phyloP scores from a whole-genome alignment of 2,797 vertebrate genomes.

The Hozukius guyotensis region DNA sequence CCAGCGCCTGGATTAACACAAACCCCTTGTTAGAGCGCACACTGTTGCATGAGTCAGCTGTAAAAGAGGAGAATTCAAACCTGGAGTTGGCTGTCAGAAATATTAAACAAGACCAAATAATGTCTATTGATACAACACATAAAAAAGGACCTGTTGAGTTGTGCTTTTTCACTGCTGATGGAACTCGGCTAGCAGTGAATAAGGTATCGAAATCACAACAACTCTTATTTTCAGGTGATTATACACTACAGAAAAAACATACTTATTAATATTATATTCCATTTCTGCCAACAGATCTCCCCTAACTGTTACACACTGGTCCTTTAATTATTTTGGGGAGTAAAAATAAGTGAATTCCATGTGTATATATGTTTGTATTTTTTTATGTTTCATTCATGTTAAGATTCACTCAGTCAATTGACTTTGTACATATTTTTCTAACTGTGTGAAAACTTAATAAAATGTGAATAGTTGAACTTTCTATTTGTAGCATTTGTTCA shows the following conservation, averaged over 20 bases:
- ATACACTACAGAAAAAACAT: too few species aligned
- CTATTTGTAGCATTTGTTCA: background rate
- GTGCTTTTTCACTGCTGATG: too few species aligned
- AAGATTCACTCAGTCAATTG: background rate
- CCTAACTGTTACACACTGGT: too few species aligned
- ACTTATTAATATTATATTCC: too few species aligned
- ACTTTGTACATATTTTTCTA: background rate
- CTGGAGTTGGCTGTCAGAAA: background rate
- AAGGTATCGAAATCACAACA: too few species aligned
- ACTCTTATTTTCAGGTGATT: too few species aligned
- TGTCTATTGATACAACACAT: background rate
- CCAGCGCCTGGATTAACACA: conserved; percentile 88
- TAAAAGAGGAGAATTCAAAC: background rate
- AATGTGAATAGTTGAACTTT: background rate
- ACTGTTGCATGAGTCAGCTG: background rate
- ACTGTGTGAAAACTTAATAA: background rate
- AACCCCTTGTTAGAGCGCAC: background rate
- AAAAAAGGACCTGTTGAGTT: background rate
- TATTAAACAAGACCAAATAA: background rate
- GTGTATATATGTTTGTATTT: too few species aligned
- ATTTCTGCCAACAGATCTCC: too few species aligned
- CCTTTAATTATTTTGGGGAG: too few species aligned
- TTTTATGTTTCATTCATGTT: background rate
- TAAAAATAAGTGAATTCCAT: too few species aligned
- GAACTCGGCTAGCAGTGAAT: background rate